phyloP scores from a whole-genome alignment of 2,888 invertebrate genomes.

The Nasonia oneida region DNA sequence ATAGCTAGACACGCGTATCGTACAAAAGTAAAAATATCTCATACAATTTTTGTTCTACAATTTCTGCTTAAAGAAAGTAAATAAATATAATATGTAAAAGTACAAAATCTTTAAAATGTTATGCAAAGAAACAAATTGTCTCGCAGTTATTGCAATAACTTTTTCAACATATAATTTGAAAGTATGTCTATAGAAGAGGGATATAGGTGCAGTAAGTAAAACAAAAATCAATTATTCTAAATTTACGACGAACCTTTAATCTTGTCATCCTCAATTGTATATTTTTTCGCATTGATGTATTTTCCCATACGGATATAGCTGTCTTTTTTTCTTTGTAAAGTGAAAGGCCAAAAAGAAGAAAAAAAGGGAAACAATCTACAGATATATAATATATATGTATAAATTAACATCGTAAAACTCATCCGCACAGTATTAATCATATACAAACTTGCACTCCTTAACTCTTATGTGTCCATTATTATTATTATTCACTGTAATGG shows the following conservation, averaged over 20 bases:
- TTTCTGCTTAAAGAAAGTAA: too few relatives aligned
- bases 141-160: not conserved
- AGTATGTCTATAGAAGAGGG: not conserved
- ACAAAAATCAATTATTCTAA: conserved; percentile 18
- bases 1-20: too few relatives aligned
- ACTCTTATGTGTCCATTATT: conserved; percentile 11
- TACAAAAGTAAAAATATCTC: too few relatives aligned
- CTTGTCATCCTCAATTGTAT: conserved; percentile 46
- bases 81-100: not conserved
- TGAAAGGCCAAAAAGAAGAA: conserved; percentile 42
- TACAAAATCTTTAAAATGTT: too few relatives aligned
- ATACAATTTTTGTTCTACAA: too few relatives aligned
- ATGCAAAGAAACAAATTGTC: not conserved
- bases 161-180: not conserved
- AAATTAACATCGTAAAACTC: conserved; percentile 50
- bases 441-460: conserved; percentile 30
- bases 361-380: conserved; percentile 39
- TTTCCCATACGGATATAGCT: conserved; percentile 41
- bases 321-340: conserved; percentile 30
- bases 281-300: conserved; percentile 46
- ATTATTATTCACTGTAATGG: not conserved
- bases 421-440: conserved; percentile 53
- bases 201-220: not conserved
- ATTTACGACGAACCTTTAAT: conserved; percentile 50
- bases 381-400: conserved; percentile 34